Conservation (phyloP, 2,113 vertebrate species). For the Ictidomys tridecemlineatus region DNA sequence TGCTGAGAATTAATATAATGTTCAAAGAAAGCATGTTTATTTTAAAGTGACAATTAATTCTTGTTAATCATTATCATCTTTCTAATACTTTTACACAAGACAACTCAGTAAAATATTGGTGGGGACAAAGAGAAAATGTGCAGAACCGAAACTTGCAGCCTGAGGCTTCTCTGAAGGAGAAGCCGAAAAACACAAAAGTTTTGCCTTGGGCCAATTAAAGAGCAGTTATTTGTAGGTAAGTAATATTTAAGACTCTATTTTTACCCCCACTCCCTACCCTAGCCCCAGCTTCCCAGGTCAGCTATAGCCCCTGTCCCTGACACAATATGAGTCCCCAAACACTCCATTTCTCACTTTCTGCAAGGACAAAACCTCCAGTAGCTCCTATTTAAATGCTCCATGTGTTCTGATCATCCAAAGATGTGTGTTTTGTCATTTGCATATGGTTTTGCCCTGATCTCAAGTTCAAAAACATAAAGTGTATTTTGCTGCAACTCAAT, state of each 20-base stretch:
- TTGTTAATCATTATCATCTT: constrained; percentile 21
- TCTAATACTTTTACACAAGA: not conserved
- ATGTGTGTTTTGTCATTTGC: constrained; percentile 40
- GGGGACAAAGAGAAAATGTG: not conserved
- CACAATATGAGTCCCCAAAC: not conserved
- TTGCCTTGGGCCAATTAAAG: not conserved
- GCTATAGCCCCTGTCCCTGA: not conserved
- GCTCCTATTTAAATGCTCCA: not conserved
- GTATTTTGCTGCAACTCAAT: not conserved
- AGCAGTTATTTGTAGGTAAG: not conserved
- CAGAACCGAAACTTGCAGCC: not conserved
- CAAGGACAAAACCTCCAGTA: not conserved
- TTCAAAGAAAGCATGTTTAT: not conserved
- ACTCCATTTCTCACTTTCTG: not conserved
- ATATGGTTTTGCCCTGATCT: not conserved
- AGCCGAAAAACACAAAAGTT: not conserved
- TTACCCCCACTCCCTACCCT: not conserved
- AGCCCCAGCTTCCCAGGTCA: not conserved
- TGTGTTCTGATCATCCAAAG: not conserved
- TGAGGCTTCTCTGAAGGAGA: constrained; percentile 2
- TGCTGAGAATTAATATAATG: not conserved
- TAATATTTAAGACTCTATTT: not conserved
- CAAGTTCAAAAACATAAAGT: constrained; percentile 62
- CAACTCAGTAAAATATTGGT: not conserved
- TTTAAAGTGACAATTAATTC: constrained; percentile 47